Evolutionary conservation across 2,888 invertebrate species (phyloP), one percentile per base, ranked within the genome.

Genomic region (Psylliodes chrysocephalus): DNA sequence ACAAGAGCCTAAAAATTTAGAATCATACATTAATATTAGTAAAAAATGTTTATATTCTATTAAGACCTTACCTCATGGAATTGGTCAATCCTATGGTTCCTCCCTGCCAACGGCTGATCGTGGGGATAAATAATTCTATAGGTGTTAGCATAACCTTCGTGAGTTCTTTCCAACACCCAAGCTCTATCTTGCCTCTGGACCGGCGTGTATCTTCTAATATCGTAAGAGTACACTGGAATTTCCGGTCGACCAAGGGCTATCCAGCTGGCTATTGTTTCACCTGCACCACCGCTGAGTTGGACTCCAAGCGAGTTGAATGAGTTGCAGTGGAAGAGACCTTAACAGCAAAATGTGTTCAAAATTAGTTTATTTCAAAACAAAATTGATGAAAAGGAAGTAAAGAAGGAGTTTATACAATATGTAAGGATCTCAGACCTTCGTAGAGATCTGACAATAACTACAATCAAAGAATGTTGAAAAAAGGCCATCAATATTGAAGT

Each of bases 291-390:
- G 8, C 94, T 93, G 73, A 94, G 88, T 92, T 94, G 94, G 90
- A 96, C 93, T 0, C 96, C 96, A 0, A 93, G 90, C 0, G 95
- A 95, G 79, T 96, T 96, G 82, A 93, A 95, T 0, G 93, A 96
- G 77, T 92, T 93, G 67, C 91, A 92, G 78, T 95, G 92, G 79
- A 89, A 95, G 19, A 95, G 84, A 10, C 95, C 95, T 82, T 30
- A 51, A 69, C 42, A 66, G 42, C 35, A 54, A 30, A 33, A 22
- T n/a, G n/a, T n/a, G 12, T 44, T 17, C n/a, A 6, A n/a, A 17
- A 14, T 8, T 18, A 22, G 38, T n/a, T n/a, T n/a, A n/a, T n/a
- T n/a, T n/a, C n/a, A 22, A 22, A 22, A 22, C 3, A 22, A 22
- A 22, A 22, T 6, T 22, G 22, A 4, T 10, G 18, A 6, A 42